Conservation (phyloP, 2,888 invertebrate genomes). For the Oasisia sp. region DNA sequence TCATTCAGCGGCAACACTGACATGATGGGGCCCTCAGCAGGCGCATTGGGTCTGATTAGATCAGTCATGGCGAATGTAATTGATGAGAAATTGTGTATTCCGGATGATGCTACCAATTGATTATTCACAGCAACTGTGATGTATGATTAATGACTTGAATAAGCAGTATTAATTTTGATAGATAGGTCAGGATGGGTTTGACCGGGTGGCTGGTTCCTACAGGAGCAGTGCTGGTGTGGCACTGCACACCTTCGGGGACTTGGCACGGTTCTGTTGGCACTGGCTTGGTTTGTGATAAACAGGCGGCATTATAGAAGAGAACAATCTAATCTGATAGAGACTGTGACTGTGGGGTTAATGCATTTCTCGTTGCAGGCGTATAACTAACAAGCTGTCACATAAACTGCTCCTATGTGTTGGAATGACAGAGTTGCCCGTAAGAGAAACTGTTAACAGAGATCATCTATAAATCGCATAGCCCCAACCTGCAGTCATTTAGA, state of each 20-base stretch:
- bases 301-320: slow-evolving; percentile 5
- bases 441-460: not conserved
- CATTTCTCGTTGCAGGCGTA: not conserved
- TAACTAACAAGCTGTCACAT: slow-evolving; percentile 12
- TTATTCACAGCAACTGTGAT: slow-evolving; percentile 30
- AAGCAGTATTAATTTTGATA: slow-evolving; percentile 29
- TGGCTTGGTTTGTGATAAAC: not conserved
- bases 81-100: slow-evolving; percentile 17
- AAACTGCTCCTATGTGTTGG: not conserved
- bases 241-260: not conserved
- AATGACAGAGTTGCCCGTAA: not conserved
- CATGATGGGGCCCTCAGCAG: not conserved
- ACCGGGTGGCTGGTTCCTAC: not conserved
- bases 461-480: not conserved
- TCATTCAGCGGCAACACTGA: slow-evolving; percentile 13
- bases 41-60: not conserved
- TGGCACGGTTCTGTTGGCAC: not conserved
- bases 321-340: slow-evolving; percentile 11
- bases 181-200: slow-evolving; percentile 23
- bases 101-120: slow-evolving; percentile 25
- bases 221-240: not conserved
- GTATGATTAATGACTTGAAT: slow-evolving; percentile 30
- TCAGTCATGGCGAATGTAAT: slow-evolving; percentile 17
- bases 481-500: not conserved
- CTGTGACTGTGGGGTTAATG: slow-evolving; percentile 8